These are phyloP conservation scores for Drosophila ustulata DNA, from an alignment of 2,888 invertebrate genomes.

Conservation along the genomic window DNA sequence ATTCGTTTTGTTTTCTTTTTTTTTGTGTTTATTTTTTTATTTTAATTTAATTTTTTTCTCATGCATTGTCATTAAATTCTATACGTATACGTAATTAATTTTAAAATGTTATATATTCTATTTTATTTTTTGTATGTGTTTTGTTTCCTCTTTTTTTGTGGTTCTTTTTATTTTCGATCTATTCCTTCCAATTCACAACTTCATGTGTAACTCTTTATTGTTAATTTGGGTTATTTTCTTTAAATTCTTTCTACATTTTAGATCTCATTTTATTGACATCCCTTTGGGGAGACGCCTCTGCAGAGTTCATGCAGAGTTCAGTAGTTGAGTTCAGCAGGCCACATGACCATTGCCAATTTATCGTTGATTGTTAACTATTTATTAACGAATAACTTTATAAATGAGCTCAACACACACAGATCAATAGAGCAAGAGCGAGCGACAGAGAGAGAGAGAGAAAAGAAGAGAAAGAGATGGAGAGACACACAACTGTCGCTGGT, in stretches of 20 bases:
- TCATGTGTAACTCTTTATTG: no score
- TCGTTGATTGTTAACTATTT: conserved; percentile 76
- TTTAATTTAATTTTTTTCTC: no score
- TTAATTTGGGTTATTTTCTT: no score
- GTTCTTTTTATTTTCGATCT: no score
- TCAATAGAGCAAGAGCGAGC: conserved; percentile 6
- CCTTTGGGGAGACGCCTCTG: conserved; percentile 31
- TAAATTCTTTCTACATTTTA: background rate
- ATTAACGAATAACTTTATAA: conserved; percentile 77
- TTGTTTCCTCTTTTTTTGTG: no score
- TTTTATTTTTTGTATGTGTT: no score
- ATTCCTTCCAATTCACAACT: no score
- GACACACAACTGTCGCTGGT: conserved; percentile 28
- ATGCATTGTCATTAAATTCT: no score
- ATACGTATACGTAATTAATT: no score
- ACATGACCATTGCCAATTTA: conserved; percentile 68
- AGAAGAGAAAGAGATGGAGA: conserved; percentile 9
- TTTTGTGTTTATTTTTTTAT: no score
- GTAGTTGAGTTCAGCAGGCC: conserved; percentile 31
- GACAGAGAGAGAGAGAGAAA: no score
- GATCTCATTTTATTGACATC: background rate
- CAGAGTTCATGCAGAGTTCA: background rate
- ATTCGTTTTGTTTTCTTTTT: background rate
- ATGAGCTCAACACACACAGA: conserved; percentile 37
- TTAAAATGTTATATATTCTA: no score